phyloP scores from a whole-genome alignment of 2,888 invertebrate species.

The Elgonia sp. region DNA sequence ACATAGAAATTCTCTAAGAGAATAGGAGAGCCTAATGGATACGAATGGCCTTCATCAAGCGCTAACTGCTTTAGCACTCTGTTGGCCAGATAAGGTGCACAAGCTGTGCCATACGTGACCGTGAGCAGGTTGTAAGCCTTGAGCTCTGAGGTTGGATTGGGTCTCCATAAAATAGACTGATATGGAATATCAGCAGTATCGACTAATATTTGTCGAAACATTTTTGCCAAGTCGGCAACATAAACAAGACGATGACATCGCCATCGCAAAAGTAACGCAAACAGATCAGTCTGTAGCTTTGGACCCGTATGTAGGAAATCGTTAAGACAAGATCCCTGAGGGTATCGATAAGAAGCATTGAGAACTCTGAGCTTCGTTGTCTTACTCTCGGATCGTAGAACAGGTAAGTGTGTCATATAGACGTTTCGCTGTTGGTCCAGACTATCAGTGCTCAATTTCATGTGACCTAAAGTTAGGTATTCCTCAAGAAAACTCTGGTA shows the following conservation, averaged over 20 bases:
- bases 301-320: background rate
- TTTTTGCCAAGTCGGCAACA: background rate
- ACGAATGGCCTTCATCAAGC: background rate
- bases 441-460: too few species aligned
- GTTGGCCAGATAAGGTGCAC: background rate
- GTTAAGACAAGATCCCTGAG: background rate
- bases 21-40: background rate
- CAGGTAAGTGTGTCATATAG: background rate
- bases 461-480: background rate
- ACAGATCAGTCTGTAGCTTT: background rate
- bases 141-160: background rate
- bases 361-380: background rate
- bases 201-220: background rate
- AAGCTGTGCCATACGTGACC: background rate
- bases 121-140: background rate
- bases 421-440: background rate
- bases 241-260: background rate
- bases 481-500: slow-evolving; percentile 1
- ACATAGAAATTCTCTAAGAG: background rate
- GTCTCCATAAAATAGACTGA: background rate
- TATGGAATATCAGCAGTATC: background rate
- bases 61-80: background rate
- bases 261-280: background rate
- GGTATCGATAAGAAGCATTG: background rate
- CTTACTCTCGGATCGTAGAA: background rate